These are phyloP conservation scores for Trichonephila clavipes DNA, from an alignment of 1,140 invertebrate species.

Conservation along the genomic window DNA sequence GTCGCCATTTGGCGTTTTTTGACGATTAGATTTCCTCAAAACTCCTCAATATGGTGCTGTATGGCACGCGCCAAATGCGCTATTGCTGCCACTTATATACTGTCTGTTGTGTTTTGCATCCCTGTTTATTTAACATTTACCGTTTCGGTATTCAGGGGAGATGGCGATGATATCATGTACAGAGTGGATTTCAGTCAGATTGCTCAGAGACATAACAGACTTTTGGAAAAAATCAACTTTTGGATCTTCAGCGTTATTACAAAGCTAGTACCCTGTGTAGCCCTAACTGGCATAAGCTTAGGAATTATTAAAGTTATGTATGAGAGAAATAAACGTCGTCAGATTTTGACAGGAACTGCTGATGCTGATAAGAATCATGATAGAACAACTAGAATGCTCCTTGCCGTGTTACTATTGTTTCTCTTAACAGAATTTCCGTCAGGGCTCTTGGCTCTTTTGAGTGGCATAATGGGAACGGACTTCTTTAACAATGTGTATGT, in stretches of 20 bases:
- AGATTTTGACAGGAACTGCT: slow-evolving; percentile 84
- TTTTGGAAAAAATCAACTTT: slow-evolving; percentile 87
- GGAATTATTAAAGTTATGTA: slow-evolving; percentile 86
- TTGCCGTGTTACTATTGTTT: slow-evolving; percentile 87
- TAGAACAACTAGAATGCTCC: slow-evolving; percentile 93
- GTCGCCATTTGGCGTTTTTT: slow-evolving; percentile 96
- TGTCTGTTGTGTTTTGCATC: slow-evolving; percentile 88
- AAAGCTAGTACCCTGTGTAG: slow-evolving; percentile 90
- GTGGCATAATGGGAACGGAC: slow-evolving; percentile 86
- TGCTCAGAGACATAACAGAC: slow-evolving; percentile 83
- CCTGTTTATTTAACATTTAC: slow-evolving; percentile 80
- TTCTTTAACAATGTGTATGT: slow-evolving; percentile 90
- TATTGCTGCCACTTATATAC: slow-evolving; percentile 87
- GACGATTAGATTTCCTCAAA: slow-evolving; percentile 84
- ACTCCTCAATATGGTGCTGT: slow-evolving; percentile 71
- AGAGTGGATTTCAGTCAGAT: slow-evolving; percentile 84
- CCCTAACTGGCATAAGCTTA: slow-evolving; percentile 90
- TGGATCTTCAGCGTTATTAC: slow-evolving; percentile 92
- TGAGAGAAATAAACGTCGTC: slow-evolving; percentile 86
- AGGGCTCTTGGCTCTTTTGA: slow-evolving; percentile 90
- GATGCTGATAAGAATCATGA: slow-evolving; percentile 81
- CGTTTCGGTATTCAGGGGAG: slow-evolving; percentile 43
- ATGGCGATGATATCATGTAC: slow-evolving; percentile 81
- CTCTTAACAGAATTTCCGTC: slow-evolving; percentile 87
- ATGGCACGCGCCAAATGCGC: slow-evolving; percentile 86